Base-by-base conservation (phyloP, 2,797 vertebrate species). In the Sebastiscus tertius region DNA sequence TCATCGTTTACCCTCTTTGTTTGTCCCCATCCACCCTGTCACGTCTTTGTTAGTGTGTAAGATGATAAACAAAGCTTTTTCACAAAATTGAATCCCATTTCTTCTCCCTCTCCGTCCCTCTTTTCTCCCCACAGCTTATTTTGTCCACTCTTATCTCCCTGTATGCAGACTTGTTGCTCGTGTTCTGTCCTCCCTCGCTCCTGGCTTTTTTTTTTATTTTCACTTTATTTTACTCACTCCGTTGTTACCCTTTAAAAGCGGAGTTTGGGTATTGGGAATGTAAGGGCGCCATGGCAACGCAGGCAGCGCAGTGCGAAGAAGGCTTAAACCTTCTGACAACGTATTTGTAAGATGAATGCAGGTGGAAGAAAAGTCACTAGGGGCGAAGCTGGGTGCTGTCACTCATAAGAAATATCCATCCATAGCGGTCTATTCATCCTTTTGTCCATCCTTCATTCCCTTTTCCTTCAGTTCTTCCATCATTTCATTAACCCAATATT, bases 221-320 rank as follows among this genome's bases (percentile, higher is more conserved):
- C 31, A 13, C n/a, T 78, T 49, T 46, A 18, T 77, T 68, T 67
- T 72, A 18, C 26, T 71, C 61, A 6, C 61, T 22, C 49, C 2
- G 31, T 31, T 58, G 13, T 70, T 78, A 64, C 66, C 34, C 78
- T 39, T 72, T 27, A 29, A 65, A 65, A 72, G 24, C 59, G 20
- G 49, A 54, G 9, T 80, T 71, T 27, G 3, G 52, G 58, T 65
- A 26, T 46, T 36, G 22, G n/a, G 63, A 85, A 80, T 65, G 24
- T 39, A 54, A 54, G 58, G 77, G 71, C 9, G n/a, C 61, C 59
- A 86, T 91, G 81, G 82, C 81, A 92, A 88, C 87, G 20, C 4
- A 1, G 27, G 33, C 34, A 59, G 12, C 14, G 18, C 31, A 14
- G 20, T 33, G 60, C 42, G 61, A 60, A 52, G n/a, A 61, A 1